Evolutionary conservation across 2,888 invertebrate species (phyloP), one percentile per base, ranked within the genome.

Genomic region (Coenonympha glycerion): DNA sequence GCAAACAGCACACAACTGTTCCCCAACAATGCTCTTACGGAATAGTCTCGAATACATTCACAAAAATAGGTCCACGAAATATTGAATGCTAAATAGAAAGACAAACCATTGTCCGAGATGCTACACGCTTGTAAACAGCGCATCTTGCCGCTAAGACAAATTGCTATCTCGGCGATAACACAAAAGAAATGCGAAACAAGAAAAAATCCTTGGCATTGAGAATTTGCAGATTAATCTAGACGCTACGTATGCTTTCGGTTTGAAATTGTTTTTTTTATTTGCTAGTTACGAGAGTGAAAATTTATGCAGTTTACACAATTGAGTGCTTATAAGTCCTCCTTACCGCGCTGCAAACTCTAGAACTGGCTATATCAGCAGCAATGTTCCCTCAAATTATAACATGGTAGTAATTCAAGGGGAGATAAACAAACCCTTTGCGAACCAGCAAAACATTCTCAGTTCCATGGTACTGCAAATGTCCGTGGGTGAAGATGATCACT

Each of bases 151-250:
- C 24, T 30, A 52, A 44, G 47, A 50, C 50, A 52, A 55, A 52
- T 55, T 55, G 37, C 52, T 45, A 50, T 48, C 44, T 56, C 47
- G 30, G 37, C 31, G 30, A n/a, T 30, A 46, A 19, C 40, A 56
- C 53, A 56, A 56, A 55, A 47, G 49, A 47, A 49, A 47, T 19
- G 40, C 34, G 48, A 48, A 40, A 52, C 44, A 45, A 48, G 44
- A 39, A 44, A 36, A 44, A 42, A 39, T 15, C 22, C 42, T 45
- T 34, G 28, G 45, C 47, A 54, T 54, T 54, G 54, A 54, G 42
- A 40, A 22, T 33, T 50, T 33, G 28, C 28, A 45, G 51, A 54
- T 51, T 51, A 54, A 45, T 54, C 47, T 40, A 13, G 36, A 36
- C 8, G 26, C 39, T 31, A 22, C 11, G 33, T 34, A 55, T 34